Conservation (phyloP, 2,113 vertebrate species). For the Chloebia gouldiae region DNA sequence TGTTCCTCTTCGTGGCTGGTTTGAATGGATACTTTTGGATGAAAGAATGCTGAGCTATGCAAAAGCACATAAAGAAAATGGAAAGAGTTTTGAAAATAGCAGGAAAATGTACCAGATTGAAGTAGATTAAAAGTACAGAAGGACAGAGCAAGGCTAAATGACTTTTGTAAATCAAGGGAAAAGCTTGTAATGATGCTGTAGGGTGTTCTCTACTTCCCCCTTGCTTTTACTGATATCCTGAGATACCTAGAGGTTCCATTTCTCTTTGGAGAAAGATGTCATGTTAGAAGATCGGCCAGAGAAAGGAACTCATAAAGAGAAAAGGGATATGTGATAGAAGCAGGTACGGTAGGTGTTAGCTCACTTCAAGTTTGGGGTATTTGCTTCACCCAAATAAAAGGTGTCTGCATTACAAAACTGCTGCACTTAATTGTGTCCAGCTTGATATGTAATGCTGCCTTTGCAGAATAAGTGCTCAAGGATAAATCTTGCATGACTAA, state of each 20-base stretch:
- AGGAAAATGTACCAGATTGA: neutral
- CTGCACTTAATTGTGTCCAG: neutral
- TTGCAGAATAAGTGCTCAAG: conserved; percentile 31
- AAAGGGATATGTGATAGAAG: neutral
- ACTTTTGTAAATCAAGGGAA: neutral
- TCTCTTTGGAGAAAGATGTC: neutral
- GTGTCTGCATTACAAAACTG: neutral
- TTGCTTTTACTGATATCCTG: neutral
- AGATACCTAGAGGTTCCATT: neutral
- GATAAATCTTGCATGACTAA: conserved; percentile 45
- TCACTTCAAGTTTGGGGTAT: neutral
- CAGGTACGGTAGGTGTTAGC: neutral
- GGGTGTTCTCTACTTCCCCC: neutral
- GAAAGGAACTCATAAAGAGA: neutral
- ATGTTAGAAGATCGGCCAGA: neutral
- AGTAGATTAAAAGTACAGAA: neutral
- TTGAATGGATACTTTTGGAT: neutral
- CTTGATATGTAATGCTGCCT: neutral
- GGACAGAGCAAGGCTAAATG: neutral
- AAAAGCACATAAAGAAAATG: neutral
- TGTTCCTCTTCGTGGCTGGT: neutral
- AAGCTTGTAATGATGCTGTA: neutral
- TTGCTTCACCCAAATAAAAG: conserved; percentile 19
- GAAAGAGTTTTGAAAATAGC: neutral
- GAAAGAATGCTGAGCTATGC: neutral